Evolutionary conservation across 2,113 vertebrate species (phyloP), one percentile per base, ranked within the genome.

Genomic region (Lycaon pictus): DNA sequence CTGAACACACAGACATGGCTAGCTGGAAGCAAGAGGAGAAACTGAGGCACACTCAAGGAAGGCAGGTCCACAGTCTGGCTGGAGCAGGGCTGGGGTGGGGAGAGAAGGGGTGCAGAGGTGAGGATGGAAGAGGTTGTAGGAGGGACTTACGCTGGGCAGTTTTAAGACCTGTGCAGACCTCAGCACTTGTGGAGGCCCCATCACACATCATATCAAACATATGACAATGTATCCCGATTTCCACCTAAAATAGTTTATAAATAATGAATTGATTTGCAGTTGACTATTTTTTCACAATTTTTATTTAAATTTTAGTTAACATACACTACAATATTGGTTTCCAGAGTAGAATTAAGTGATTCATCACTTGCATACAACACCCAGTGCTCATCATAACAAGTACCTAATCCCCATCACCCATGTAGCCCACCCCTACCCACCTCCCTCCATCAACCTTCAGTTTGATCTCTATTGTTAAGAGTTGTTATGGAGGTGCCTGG

Each of bases 31-130:
- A 51, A 72, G 58, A 82, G 67, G 82, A 60, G n/a, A 72, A 19
- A 11, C 35, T 3, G 22, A n/a, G 15, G 9, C 19, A 35, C 17
- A 12, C 0, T 27, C 55, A 48, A 22, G 48, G 19, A 56, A 0
- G 7, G 35, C 51, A 37, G 7, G 2, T 19, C 37, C 13, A 0
- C 3, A 5, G 56, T 19, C 7, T 0, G 15, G 51, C 48, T 37
- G 20, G 27, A 48, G 27, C 7, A 15, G 72, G 60, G 32, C 0
- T 0, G 15, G 17, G 43, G 63, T n/a, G 53, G 11, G 4, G 56
- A 71, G 27, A n/a, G 62, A 22, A 2, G 25, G 17, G 25, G 0
- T 12, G 16, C n/a, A 48, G 32, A 88, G 51, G 58, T n/a, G 37
- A 77, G 58, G 53, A 5, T 27, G 37, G 32, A 6, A 58, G 65